Percentiles rank a stretch among this genome's conserved stretches.
Conservation (phyloP, 2,888 invertebrate genomes). For the Caenorhabditis panamensis region DNA sequence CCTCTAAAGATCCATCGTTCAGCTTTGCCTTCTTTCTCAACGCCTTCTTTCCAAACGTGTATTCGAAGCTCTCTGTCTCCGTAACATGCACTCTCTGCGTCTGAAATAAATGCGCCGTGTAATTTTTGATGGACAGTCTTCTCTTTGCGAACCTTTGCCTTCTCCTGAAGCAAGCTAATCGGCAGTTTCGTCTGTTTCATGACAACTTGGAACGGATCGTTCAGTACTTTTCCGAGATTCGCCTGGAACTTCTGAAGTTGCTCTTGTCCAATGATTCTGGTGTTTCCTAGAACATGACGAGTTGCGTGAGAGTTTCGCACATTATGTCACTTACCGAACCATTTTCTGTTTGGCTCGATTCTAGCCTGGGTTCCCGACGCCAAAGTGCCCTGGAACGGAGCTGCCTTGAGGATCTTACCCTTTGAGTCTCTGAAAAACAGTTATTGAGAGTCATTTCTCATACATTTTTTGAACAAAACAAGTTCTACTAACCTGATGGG, state of each 20-base stretch:
- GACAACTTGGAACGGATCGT: conserved; percentile 96
- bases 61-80: conserved; percentile 94
- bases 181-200: conserved; percentile 97
- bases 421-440: conserved; percentile 84
- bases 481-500: conserved; percentile 86
- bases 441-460: no score
- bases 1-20: conserved; percentile 86
- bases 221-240: conserved; percentile 93
- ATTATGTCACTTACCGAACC: conserved; percentile 88
- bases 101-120: conserved; percentile 81
- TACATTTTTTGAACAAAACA: no score
- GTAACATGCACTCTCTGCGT: conserved; percentile 93
- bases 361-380: conserved; percentile 92
- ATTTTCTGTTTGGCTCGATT: conserved; percentile 96
- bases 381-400: conserved; percentile 94
- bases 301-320: not conserved
- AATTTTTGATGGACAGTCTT: conserved; percentile 17
- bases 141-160: conserved; percentile 83
- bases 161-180: conserved; percentile 93
- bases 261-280: conserved; percentile 93
- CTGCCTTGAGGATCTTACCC: conserved; percentile 93
- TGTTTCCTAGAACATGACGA: conserved; percentile 85
- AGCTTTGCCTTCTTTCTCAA: conserved; percentile 91
- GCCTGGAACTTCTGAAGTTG: conserved; percentile 87
- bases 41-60: conserved; percentile 95